phyloP scores from a whole-genome alignment of 2,888 invertebrate species.

The Netelia melanura region DNA sequence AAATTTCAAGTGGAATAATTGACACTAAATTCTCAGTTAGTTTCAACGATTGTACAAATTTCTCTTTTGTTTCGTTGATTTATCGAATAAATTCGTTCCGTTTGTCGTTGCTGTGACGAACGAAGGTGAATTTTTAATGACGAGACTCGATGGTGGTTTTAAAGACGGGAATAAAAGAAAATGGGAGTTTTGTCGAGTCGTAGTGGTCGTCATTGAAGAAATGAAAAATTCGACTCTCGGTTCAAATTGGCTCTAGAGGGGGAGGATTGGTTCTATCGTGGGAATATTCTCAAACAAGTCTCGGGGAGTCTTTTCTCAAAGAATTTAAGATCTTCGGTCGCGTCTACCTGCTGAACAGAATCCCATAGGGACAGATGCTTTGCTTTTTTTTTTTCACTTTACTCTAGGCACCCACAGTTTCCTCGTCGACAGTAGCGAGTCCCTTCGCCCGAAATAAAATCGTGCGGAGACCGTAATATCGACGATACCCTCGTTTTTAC shows the following conservation, averaged over 20 bases:
- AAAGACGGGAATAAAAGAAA: neutral
- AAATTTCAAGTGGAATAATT: no score
- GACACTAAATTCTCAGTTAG: no score
- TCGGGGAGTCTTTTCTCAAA: constrained; percentile 17
- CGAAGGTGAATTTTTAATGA: neutral
- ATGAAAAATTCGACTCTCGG: neutral
- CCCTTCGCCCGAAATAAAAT: constrained; percentile 3
- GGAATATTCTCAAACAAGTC: constrained; percentile 38
- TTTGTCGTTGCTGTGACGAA: neutral
- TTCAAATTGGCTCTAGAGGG: neutral
- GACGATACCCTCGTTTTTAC: neutral
- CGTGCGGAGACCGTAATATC: neutral
- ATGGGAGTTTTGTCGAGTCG: neutral
- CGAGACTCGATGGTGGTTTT: neutral
- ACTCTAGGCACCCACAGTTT: neutral
- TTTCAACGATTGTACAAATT: no score
- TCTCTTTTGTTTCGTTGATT: no score
- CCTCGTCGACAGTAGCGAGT: neutral
- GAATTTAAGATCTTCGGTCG: constrained; percentile 23
- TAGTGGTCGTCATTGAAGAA: neutral
- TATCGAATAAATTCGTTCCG: neutral
- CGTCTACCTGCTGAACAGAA: constrained; percentile 53
- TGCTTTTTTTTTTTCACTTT: constrained; percentile 41
- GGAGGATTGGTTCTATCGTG: constrained; percentile 24
- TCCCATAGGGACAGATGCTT: constrained; percentile 55